Base-by-base conservation (phyloP, 2,888 invertebrate species). In the Spodoptera picta region DNA sequence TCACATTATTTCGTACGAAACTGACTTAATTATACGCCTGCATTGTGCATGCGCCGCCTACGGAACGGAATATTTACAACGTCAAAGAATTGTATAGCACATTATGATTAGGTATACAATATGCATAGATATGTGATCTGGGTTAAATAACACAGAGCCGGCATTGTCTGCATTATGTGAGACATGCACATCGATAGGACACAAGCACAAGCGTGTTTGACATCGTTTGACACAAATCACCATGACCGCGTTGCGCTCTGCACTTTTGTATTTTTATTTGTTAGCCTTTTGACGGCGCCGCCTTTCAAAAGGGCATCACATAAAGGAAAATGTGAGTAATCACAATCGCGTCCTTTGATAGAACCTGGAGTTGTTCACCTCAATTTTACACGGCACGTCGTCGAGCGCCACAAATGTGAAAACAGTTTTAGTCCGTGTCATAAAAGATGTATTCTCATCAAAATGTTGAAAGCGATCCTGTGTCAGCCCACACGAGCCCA, bases 401-500 rank as follows among this genome's bases (percentile, higher is more conserved):
- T 68, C 41, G 56, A 42, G 45, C 44, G 63, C 46, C 60, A 60
- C 64, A 65, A 75, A 67, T 65, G 62, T 60, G 46, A 70, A 78
- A 78, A 78, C 74, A 66, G 74, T 75, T 77, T 78, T 65, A 77
- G 67, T 72, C 68, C 54, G 43, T 53, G 62, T 65, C 74, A 77
- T 79, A 79, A 79, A 79, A 75, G 66, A 70, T 67, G 77, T 65
- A 70, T 73, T 75, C 70, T 68, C 77, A 70, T 79, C 79, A 75
- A 73, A 73, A 73, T 53, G 73, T 75, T 75, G 75, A 79, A 75
- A 75, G 73, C 75, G 73, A 82, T 81, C 75, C 76, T 80, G 77
- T 65, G 66, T 64, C 83, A 66, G 72, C 83, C 84, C 84, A 85
- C 83, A 80, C 81, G 63, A 60, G 65, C 64, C 63, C 54, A 73